These are phyloP conservation scores for Cryptus viduatorius DNA, from an alignment of 2,888 invertebrate species.

Conservation along the genomic window DNA sequence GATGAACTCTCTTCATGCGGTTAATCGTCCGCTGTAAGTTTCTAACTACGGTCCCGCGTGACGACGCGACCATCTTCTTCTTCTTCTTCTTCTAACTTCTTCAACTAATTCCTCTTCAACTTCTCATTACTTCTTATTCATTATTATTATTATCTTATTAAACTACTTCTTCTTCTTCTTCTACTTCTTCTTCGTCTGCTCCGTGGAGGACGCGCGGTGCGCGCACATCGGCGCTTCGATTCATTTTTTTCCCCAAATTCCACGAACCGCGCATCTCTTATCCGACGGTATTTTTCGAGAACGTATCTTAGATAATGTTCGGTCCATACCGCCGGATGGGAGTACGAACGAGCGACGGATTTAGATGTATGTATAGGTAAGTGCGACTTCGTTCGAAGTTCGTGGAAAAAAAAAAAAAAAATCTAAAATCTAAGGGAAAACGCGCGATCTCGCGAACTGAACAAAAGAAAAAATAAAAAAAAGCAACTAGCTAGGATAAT, in stretches of 20 bases:
- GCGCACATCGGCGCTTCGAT: conserved; percentile 43
- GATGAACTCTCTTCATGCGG: conserved; percentile 2
- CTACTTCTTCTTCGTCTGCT: conserved; percentile 64
- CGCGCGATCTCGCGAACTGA: conserved; percentile 67
- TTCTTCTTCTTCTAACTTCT: conserved; percentile 60
- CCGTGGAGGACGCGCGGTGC: conserved; percentile 46
- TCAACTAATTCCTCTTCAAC: conserved; percentile 60
- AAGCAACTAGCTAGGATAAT: conserved; percentile 74
- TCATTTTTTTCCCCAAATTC: conserved; percentile 47
- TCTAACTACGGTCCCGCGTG: conserved; percentile 32
- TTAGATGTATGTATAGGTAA: conserved; percentile 70
- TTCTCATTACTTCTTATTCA: conserved; percentile 56
- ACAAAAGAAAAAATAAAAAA: conserved; percentile 50
- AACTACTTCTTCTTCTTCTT: conserved; percentile 47
- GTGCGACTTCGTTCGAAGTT: conserved; percentile 68
- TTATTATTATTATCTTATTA: conserved; percentile 49
- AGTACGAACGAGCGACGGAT: conserved; percentile 66
- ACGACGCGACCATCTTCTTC: conserved; percentile 56
- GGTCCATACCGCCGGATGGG: background rate
- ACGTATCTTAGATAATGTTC: background rate
- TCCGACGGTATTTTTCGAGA: conserved; percentile 1
- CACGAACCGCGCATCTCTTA: conserved; percentile 55
- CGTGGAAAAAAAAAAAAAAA: conserved; percentile 63
- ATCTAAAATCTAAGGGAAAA: conserved; percentile 63
- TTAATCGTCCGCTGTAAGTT: conserved; percentile 25